phyloP scores from a whole-genome alignment of 1,140 invertebrate species.

The Drosophila albomicans region DNA sequence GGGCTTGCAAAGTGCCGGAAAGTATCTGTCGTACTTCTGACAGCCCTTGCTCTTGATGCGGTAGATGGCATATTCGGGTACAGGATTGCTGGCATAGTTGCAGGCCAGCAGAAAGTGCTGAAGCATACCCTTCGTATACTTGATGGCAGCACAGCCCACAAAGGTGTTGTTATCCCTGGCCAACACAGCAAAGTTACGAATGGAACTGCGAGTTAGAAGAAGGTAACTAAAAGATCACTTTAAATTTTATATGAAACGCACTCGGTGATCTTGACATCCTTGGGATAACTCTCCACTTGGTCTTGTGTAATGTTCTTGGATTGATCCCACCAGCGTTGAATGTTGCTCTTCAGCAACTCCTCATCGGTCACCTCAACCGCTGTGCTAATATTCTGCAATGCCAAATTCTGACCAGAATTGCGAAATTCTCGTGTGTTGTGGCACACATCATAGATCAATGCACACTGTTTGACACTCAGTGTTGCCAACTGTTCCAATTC shows the following conservation, averaged over 20 bases:
- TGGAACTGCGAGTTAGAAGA: constrained; percentile 23
- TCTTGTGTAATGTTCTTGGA: constrained; percentile 35
- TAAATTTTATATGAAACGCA: constrained; percentile 27
- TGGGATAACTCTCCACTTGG: constrained; percentile 50
- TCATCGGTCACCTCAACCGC: constrained; percentile 18
- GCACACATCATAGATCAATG: constrained; percentile 43
- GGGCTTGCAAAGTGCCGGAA: constrained; percentile 47
- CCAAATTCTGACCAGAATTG: constrained; percentile 64
- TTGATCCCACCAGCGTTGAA: constrained; percentile 62
- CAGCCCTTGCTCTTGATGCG: constrained; percentile 43
- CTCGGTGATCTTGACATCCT: constrained; percentile 49
- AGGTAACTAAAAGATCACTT: neutral
- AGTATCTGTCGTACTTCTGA: constrained; percentile 50
- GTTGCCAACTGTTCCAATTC: constrained; percentile 56
- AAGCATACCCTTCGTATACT: constrained; percentile 12
- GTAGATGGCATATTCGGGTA: constrained; percentile 47
- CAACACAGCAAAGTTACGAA: constrained; percentile 66
- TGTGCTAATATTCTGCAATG: constrained; percentile 29
- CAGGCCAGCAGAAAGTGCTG: constrained; percentile 62
- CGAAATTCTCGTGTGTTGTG: constrained; percentile 58
- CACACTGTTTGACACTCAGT: constrained; percentile 64
- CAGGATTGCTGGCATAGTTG: constrained; percentile 63
- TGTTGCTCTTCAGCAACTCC: constrained; percentile 41
- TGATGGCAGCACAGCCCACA: constrained; percentile 61
- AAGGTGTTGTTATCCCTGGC: constrained; percentile 65